Conservation (phyloP, 2,888 invertebrate genomes). For the Oligia latruncula region DNA sequence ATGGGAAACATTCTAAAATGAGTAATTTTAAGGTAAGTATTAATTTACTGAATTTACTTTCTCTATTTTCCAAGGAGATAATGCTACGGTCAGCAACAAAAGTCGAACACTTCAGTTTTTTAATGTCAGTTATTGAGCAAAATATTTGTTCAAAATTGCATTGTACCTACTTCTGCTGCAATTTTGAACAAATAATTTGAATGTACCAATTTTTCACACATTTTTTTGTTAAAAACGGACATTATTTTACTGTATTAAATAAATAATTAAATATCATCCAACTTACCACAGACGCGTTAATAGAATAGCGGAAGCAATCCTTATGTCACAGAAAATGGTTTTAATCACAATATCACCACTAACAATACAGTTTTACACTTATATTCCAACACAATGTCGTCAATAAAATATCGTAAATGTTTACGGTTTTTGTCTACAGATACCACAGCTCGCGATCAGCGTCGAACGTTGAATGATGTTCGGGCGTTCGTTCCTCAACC, state of each 20-base stretch:
- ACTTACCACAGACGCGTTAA: slow-evolving; percentile 23
- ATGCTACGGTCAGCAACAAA: no score
- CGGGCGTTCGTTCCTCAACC: slow-evolving; percentile 50
- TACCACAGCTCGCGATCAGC: slow-evolving; percentile 13
- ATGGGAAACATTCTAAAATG: background rate
- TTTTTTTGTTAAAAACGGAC: background rate
- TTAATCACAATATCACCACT: slow-evolving; percentile 42
- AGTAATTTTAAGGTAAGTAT: background rate
- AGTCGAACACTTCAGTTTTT: no score
- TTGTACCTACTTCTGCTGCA: no score
- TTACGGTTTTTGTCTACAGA: background rate
- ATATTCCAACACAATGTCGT: slow-evolving; percentile 18
- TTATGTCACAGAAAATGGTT: slow-evolving; percentile 36
- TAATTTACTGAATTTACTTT: background rate
- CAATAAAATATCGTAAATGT: slow-evolving; percentile 31
- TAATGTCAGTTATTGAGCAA: no score
- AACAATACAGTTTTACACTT: slow-evolving; percentile 27
- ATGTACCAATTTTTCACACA: background rate
- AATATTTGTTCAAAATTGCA: no score
- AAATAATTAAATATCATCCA: background rate
- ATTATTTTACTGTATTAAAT: background rate
- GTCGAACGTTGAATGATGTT: slow-evolving; percentile 53
- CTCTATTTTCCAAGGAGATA: background rate
- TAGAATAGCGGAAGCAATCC: slow-evolving; percentile 34
- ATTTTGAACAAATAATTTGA: no score